Conservation (phyloP, 64 coral and sea anemone species). For the Stichodactyla helianthus region DNA sequence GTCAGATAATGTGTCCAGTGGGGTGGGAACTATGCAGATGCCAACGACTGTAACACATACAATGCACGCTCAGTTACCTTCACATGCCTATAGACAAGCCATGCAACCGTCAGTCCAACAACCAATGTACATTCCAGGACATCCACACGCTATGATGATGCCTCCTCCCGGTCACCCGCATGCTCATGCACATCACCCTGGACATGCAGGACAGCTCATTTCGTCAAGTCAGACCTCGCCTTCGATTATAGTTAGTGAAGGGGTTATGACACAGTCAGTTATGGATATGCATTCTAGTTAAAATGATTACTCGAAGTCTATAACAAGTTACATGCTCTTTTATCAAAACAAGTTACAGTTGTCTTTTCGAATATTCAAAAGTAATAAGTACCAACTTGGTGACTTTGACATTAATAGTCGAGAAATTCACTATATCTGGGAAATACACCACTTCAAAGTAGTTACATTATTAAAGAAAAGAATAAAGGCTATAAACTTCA, state of each 20-base stretch:
- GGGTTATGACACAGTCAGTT: constrained; percentile 81
- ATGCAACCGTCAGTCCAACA: constrained; percentile 92
- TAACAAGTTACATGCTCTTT: neutral
- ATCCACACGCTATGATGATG: constrained; percentile 99
- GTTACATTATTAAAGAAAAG: too few relatives aligned
- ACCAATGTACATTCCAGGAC: constrained; percentile 98
- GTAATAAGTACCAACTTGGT: neutral
- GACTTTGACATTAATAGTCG: neutral
- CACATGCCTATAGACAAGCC: constrained; percentile 88
- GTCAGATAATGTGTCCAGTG: constrained; percentile 69
- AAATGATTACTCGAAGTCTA: neutral
- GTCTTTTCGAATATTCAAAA: neutral
- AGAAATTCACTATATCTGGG: too few relatives aligned
- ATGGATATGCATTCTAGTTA: constrained; percentile 99
- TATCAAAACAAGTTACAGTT: neutral
- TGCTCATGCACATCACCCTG: constrained; percentile 90
- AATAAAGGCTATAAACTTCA: neutral
- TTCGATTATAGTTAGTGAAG: constrained; percentile 89
- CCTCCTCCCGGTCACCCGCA: constrained; percentile 93
- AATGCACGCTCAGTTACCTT: constrained; percentile 90
- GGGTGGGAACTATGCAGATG: constrained; percentile 82
- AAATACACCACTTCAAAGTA: too few relatives aligned
- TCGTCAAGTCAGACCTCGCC: constrained; percentile 93
- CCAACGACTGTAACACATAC: constrained; percentile 65
- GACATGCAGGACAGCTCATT: constrained; percentile 79